Conservation (phyloP, 2,888 invertebrate species). For the Dione juno region DNA sequence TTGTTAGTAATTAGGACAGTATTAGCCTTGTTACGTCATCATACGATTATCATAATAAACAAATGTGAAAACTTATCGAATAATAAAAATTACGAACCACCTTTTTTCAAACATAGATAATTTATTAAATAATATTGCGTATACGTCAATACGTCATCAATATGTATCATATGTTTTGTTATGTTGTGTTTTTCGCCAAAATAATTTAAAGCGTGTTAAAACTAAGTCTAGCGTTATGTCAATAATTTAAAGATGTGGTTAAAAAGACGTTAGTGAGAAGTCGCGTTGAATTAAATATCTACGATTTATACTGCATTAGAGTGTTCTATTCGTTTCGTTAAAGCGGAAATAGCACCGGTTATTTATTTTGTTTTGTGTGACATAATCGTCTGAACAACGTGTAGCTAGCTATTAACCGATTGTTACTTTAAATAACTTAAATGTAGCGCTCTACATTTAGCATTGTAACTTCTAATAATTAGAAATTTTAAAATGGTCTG, state of each 20-base stretch:
- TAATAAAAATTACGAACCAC: neutral
- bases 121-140: no score
- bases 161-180: no score
- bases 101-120: neutral
- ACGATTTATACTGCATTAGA: conserved; percentile 27
- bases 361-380: conserved; percentile 30
- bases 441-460: conserved; percentile 12
- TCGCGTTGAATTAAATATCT: neutral
- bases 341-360: conserved; percentile 20
- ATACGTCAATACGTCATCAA: no score
- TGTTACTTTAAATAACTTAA: conserved; percentile 14
- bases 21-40: conserved; percentile 26
- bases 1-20: conserved; percentile 23
- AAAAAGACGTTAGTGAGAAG: conserved; percentile 10
- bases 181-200: no score
- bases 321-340: conserved; percentile 18
- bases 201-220: neutral
- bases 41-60: conserved; percentile 14
- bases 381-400: conserved; percentile 26
- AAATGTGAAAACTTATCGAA: neutral
- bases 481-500: neutral
- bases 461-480: neutral
- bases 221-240: neutral
- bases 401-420: neutral
- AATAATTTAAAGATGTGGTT: neutral